Conservation (phyloP, 2,797 vertebrate species). For the Pseudotriccus pelzelni region DNA sequence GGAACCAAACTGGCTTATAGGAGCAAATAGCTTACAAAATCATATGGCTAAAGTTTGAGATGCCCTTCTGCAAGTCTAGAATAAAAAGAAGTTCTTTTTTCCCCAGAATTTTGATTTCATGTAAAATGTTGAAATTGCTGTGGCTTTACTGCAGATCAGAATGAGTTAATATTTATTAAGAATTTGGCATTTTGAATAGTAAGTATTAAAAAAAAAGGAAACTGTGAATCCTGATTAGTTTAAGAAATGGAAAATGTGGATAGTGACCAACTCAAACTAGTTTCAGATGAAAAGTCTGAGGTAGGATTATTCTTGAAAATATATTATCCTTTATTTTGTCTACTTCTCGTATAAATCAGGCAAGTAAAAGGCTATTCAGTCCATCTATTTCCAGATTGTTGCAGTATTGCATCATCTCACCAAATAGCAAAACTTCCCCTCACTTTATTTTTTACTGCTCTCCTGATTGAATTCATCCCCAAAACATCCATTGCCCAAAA, state of each 20-base stretch:
- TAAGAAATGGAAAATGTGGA: slow-evolving; percentile 45
- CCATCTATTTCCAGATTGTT: background rate
- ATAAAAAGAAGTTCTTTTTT: background rate
- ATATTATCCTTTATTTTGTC: slow-evolving; percentile 41
- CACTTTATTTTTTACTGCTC: background rate
- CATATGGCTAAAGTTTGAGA: background rate
- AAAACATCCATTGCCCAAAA: background rate
- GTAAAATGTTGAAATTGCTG: background rate
- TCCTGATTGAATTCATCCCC: background rate
- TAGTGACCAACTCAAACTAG: background rate
- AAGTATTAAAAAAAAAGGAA: background rate
- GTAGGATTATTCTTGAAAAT: background rate
- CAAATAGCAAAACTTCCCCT: background rate
- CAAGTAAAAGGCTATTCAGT: background rate
- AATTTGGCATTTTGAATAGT: background rate
- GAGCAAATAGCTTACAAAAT: background rate
- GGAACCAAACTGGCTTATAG: background rate
- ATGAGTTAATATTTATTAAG: background rate
- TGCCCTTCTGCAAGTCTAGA: background rate
- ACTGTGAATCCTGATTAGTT: slow-evolving; percentile 1
- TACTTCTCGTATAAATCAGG: background rate
- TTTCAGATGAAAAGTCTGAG: slow-evolving; percentile 42
- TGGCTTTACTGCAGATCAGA: background rate
- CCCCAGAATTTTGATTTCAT: background rate
- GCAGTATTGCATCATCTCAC: background rate